Percentiles rank a stretch among this genome's conserved stretches.
phyloP scores from a whole-genome alignment of 2,888 invertebrate genomes.

The Lagria hirta region DNA sequence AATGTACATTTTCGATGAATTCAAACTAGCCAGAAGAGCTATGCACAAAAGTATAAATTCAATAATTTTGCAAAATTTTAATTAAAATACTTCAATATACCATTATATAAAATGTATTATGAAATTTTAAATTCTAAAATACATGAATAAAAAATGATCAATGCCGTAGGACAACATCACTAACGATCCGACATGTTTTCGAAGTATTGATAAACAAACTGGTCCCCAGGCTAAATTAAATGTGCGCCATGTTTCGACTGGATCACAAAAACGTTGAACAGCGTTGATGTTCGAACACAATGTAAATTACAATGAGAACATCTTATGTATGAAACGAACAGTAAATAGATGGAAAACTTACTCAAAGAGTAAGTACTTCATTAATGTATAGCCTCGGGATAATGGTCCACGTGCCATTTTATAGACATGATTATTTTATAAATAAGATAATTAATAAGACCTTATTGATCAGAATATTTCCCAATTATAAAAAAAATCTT shows the following conservation, averaged over 20 bases:
- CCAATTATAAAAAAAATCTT: no score
- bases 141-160: slow-evolving; percentile 39
- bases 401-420: slow-evolving; percentile 32
- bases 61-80: slow-evolving; percentile 15
- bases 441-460: no score
- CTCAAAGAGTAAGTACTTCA: slow-evolving; percentile 50
- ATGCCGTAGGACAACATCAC: slow-evolving; percentile 37
- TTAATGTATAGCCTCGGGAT: slow-evolving; percentile 48
- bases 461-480: no score
- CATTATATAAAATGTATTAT: slow-evolving; percentile 34
- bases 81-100: slow-evolving; percentile 17
- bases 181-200: slow-evolving; percentile 47
- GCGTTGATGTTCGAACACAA: slow-evolving; percentile 47
- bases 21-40: slow-evolving; percentile 5
- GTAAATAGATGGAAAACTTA: slow-evolving; percentile 36
- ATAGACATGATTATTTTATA: no score
- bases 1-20: slow-evolving; percentile 20
- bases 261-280: slow-evolving; percentile 46
- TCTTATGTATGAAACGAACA: slow-evolving; percentile 45
- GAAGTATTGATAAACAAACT: slow-evolving; percentile 49
- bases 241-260: slow-evolving; percentile 43
- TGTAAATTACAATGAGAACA: slow-evolving; percentile 50
- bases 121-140: slow-evolving; percentile 34
- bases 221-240: slow-evolving; percentile 48
- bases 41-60: slow-evolving; percentile 11